Conservation (phyloP, 2,888 invertebrate genomes). For the Chymomyza amoena region DNA sequence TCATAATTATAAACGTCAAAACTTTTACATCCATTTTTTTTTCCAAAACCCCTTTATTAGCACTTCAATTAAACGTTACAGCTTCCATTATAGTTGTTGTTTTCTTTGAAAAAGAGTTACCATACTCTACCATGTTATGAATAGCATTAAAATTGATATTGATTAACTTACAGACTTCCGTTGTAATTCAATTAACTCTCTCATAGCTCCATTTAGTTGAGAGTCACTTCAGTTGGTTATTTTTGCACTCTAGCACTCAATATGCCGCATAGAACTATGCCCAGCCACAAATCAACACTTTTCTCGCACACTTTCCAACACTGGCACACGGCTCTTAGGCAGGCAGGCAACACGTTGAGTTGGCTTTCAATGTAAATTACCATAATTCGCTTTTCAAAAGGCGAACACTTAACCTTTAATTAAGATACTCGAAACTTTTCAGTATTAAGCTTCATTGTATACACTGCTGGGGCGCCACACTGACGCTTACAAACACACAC, state of each 20-base stretch:
- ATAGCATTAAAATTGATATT: neutral
- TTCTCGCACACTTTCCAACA: neutral
- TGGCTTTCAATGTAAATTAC: slow-evolving; percentile 59
- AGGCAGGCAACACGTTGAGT: neutral
- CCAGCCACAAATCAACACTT: neutral
- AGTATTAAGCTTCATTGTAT: slow-evolving; percentile 58
- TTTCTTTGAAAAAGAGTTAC: neutral
- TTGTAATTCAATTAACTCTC: neutral
- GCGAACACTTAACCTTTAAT: slow-evolving; percentile 66
- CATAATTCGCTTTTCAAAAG: slow-evolving; percentile 61
- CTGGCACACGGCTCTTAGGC: neutral
- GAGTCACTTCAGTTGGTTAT: neutral
- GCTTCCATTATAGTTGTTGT: neutral
- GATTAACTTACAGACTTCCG: neutral
- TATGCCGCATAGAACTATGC: neutral
- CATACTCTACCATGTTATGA: too few species aligned
- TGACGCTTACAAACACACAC: slow-evolving; percentile 34
- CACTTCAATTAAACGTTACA: neutral
- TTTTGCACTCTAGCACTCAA: neutral
- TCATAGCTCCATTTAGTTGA: neutral
- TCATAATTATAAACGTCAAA: neutral
- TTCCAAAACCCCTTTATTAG: neutral
- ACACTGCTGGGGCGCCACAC: slow-evolving; percentile 50
- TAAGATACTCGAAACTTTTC: slow-evolving; percentile 68
- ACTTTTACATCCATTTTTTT: neutral